Base-by-base conservation (phyloP, 2,113 vertebrate species). In the Brachyistius frenatus region DNA sequence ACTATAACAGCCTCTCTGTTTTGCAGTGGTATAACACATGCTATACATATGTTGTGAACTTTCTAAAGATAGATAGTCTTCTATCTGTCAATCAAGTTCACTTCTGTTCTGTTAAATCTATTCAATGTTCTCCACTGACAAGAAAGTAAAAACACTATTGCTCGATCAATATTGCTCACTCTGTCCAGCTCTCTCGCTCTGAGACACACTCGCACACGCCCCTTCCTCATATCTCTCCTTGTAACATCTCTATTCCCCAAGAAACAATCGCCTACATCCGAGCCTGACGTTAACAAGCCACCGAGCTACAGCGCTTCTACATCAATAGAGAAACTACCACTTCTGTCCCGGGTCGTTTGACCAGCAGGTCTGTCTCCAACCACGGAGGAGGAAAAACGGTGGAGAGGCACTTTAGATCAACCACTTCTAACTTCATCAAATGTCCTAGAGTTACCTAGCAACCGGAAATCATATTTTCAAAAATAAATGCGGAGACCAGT, bases 371-470 rank as follows among this genome's bases (percentile, higher is more conserved):
- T 72, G 23, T 11, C 55, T 44, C 41, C 41, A 44, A 44, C 41
- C 41, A 2, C 41, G 41, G 41, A 11, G 41, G 41, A 44, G 41
- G 41, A 32, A n/a, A 35, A 14, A 31, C 57, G 13, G 15, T 32
- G 31, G 50, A 35, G 9, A 14, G 3, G 3, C 23, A 13, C 16
- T 35, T 55, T 23, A 23, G 23, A 23, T 23, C 23, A 23, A 50
- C 15, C 46, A 30, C 4, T 16, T 66, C 36, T 31, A 53, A 16
- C n/a, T 35, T 16, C 15, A 7, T 76, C 30, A 78, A 64, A 0
- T 1, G 0, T 0, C 3, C 3, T 0, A 2, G 1, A 36, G 37
- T 69, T 4, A 44, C 23, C 14, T 0, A 13, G 8, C 0, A 47
- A 57, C 39, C 4, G 60, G 76, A 86, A 77, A 39, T 7, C 0